phyloP scores from a whole-genome alignment of 2,888 invertebrate species.

The Apoda limacodes region DNA sequence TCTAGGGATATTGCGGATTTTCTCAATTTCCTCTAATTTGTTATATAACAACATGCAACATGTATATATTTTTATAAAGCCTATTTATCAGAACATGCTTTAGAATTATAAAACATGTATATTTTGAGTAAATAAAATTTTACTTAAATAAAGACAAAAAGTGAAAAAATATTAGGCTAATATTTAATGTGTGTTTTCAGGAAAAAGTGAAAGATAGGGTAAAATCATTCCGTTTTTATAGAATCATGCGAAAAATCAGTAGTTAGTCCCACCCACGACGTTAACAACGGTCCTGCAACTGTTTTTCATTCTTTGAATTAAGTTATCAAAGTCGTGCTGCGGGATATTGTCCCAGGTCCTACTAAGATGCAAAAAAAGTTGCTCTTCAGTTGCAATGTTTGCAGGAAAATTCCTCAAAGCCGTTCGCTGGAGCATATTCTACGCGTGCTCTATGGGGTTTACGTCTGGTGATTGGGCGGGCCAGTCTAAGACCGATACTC shows the following conservation, averaged over 20 bases:
- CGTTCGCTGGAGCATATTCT: no score
- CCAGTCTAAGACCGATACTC: no score
- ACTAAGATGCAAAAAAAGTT: conserved; percentile 2
- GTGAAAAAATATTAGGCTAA: no score
- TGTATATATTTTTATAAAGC: conserved; percentile 2
- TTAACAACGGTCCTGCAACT: conserved; percentile 7
- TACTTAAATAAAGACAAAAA: conserved; percentile 1
- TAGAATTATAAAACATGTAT: background rate
- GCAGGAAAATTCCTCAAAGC: conserved; percentile 6
- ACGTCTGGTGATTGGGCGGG: no score
- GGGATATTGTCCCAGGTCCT: conserved; percentile 7
- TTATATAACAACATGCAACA: background rate
- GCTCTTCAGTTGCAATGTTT: conserved; percentile 6
- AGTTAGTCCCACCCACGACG: no score
- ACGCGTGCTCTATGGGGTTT: no score
- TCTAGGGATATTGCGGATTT: no score
- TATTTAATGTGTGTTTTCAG: no score
- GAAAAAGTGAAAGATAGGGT: no score
- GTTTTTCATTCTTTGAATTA: conserved; percentile 8
- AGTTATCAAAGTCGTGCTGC: conserved; percentile 9
- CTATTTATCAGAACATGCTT: conserved; percentile 1
- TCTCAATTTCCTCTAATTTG: background rate
- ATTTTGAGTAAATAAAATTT: conserved; percentile 1
- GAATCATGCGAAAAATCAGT: no score
- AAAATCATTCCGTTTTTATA: no score